A percentile compares a stretch with the other conserved stretches of the same genome.
phyloP scores from a whole-genome alignment of 2,888 invertebrate genomes.

The Arge pagana region DNA sequence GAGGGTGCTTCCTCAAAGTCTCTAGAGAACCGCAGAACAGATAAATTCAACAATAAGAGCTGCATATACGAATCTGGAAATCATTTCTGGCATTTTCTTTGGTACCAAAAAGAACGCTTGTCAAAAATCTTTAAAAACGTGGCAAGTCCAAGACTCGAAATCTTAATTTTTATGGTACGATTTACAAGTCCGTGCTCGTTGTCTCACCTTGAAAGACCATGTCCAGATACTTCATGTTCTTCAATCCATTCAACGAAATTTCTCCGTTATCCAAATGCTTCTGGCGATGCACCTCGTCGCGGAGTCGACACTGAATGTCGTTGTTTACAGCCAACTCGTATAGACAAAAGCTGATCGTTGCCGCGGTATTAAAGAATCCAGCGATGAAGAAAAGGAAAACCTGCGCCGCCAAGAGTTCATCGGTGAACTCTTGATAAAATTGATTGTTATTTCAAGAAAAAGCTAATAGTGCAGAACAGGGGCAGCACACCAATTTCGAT shows the following conservation, averaged over 20 bases:
- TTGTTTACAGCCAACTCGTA: slow-evolving; percentile 7
- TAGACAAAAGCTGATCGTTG: slow-evolving; percentile 8
- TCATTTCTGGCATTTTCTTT: not conserved
- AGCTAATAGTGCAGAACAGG: too few species aligned
- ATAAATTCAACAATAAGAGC: too few species aligned
- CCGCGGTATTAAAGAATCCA: slow-evolving; percentile 49
- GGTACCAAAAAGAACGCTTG: not conserved
- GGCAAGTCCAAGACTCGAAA: too few species aligned
- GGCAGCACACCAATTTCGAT: too few species aligned
- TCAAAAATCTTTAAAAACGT: too few species aligned
- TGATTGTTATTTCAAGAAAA: too few species aligned
- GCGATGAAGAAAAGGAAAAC: slow-evolving; percentile 52
- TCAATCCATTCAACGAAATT: slow-evolving; percentile 35
- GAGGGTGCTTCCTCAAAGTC: slow-evolving; percentile 58
- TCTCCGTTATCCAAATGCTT: not conserved
- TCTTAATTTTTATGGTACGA: too few species aligned
- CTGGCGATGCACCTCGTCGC: slow-evolving; percentile 4
- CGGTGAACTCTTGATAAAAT: slow-evolving; percentile 35
- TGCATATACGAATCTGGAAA: too few species aligned
- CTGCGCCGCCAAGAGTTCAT: slow-evolving; percentile 46
- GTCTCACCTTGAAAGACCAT: slow-evolving; percentile 52
- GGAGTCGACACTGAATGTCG: slow-evolving; percentile 10
- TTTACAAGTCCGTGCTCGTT: slow-evolving; percentile 45
- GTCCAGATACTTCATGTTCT: slow-evolving; percentile 57
- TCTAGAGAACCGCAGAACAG: slow-evolving; percentile 47